phyloP scores from a whole-genome alignment of 2,888 invertebrate genomes.

The Dryadula phaetusa region DNA sequence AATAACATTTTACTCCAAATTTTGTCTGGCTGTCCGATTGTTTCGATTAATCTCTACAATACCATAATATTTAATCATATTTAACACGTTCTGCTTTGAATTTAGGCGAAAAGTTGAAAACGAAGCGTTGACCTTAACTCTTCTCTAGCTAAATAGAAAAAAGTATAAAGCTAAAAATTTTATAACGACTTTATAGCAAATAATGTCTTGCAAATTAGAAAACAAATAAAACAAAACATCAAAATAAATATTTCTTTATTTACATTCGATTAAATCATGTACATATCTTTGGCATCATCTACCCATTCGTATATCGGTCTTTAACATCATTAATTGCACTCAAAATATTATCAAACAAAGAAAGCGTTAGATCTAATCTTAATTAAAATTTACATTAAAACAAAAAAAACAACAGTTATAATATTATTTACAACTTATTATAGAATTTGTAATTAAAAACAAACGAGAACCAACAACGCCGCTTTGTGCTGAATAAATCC shows the following conservation, averaged over 20 bases:
- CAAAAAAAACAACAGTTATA: conserved; percentile 46
- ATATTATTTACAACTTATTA: conserved; percentile 58
- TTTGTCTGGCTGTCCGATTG: no score
- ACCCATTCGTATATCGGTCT: conserved; percentile 62
- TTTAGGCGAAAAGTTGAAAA: no score
- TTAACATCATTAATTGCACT: conserved; percentile 71
- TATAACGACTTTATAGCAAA: no score
- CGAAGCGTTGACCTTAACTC: no score
- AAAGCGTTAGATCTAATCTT: conserved; percentile 41
- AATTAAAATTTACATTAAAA: conserved; percentile 45
- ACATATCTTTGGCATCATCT: conserved; percentile 81
- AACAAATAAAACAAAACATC: conserved; percentile 47
- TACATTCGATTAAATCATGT: conserved; percentile 69
- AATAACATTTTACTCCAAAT: no score
- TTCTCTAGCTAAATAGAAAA: no score
- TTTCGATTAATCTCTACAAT: no score
- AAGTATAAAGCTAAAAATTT: no score
- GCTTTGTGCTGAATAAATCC: conserved; percentile 46
- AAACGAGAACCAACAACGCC: conserved; percentile 51
- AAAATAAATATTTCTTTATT: conserved; percentile 72
- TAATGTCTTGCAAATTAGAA: no score
- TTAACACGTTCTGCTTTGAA: no score
- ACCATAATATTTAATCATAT: no score
- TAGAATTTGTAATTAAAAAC: conserved; percentile 52
- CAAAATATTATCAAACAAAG: conserved; percentile 61